Percentiles rank a stretch among this genome's conserved stretches.
Evolutionary conservation across 2,113 vertebrate species (phyloP).

Genomic region (Pungitius pungitius): DNA sequence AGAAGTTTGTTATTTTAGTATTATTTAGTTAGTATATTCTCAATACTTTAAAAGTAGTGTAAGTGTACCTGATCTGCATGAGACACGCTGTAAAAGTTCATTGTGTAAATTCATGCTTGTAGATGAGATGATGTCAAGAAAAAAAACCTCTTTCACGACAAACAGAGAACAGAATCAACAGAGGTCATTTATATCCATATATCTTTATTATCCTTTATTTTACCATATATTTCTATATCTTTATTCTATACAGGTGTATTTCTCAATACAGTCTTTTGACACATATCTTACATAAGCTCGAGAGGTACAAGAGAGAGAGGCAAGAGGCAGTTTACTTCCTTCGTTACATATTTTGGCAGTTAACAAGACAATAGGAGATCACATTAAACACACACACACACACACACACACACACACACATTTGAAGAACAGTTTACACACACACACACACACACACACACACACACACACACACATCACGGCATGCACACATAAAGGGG

Average conservation of each 20-base stretch:
- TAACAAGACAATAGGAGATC: slow-evolving; percentile 71
- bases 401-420: slow-evolving; percentile 28
- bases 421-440: not conserved
- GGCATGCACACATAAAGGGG: slow-evolving; percentile 58
- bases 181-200: slow-evolving; percentile 63
- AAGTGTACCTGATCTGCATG: too few relatives aligned
- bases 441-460: slow-evolving; percentile 58
- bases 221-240: slow-evolving; percentile 78
- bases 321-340: slow-evolving; percentile 59
- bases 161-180: slow-evolving; percentile 21
- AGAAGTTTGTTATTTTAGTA: too few relatives aligned
- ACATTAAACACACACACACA: slow-evolving; percentile 58
- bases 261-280: slow-evolving; percentile 79
- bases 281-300: slow-evolving; percentile 70
- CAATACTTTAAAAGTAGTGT: not conserved
- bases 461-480: slow-evolving; percentile 36
- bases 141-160: too few relatives aligned
- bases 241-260: slow-evolving; percentile 79
- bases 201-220: slow-evolving; percentile 77
- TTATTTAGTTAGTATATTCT: too few relatives aligned
- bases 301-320: slow-evolving; percentile 67
- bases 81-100: not conserved
- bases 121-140: too few relatives aligned
- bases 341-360: slow-evolving; percentile 73
- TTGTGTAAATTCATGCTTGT: not conserved